A percentile compares a stretch with the other conserved stretches of the same genome.
These are phyloP conservation scores for Blennius ocellaris DNA, from an alignment of 2,113 vertebrate genomes.

Conservation along the genomic window DNA sequence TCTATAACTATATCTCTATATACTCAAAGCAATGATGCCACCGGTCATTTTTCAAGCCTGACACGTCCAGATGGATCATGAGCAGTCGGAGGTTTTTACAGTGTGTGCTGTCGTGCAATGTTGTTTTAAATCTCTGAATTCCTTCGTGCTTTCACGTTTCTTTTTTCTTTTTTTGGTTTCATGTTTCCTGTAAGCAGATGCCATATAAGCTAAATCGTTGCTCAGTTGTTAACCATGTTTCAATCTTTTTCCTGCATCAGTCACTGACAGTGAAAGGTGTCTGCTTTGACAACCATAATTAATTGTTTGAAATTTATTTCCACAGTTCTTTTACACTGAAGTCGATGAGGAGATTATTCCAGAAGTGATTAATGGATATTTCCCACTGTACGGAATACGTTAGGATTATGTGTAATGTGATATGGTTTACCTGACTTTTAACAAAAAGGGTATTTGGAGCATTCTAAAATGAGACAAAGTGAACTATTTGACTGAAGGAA, in stretches of 20 bases:
- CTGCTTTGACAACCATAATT: conserved; percentile 45
- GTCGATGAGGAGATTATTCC: conserved; percentile 39
- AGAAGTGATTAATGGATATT: conserved; percentile 33
- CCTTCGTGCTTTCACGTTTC: conserved; percentile 35
- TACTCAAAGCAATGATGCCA: conserved; percentile 81
- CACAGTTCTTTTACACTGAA: conserved; percentile 51
- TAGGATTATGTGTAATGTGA: conserved; percentile 38
- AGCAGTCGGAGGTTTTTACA: conserved; percentile 66
- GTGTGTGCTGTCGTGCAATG: conserved; percentile 76
- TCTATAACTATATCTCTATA: conserved; percentile 82
- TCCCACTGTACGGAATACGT: conserved; percentile 48
- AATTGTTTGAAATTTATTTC: conserved; percentile 40
- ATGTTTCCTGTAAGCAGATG: conserved; percentile 57
- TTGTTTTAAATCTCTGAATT: conserved; percentile 47
- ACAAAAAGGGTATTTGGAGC: conserved; percentile 48
- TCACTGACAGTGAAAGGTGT: conserved; percentile 34
- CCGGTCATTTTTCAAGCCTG: conserved; percentile 66
- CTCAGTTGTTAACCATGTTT: conserved; percentile 57
- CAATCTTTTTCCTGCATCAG: conserved; percentile 33
- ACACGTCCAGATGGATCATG: conserved; percentile 62
- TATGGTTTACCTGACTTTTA: conserved; percentile 57
- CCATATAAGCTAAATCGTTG: conserved; percentile 69
- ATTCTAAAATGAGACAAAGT: conserved; percentile 60
- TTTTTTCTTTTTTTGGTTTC: conserved; percentile 28
- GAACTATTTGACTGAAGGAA: conserved; percentile 61